These are phyloP conservation scores for Asobara japonica DNA, from an alignment of 1,140 invertebrate species.

Conservation along the genomic window DNA sequence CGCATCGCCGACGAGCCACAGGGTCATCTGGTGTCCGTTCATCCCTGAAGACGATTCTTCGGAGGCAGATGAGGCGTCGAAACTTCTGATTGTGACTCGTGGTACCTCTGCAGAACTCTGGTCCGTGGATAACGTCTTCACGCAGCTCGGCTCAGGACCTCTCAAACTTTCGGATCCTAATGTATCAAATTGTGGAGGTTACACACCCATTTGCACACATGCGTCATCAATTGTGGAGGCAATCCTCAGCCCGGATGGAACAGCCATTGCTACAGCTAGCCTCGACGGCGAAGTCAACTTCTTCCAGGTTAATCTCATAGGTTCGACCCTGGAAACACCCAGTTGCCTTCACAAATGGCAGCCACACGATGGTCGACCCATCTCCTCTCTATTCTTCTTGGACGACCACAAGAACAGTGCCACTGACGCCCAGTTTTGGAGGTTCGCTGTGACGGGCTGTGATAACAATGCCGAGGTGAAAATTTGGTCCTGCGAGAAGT, in stretches of 20 bases:
- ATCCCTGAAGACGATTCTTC: constrained; percentile 75
- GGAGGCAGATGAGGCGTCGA: constrained; percentile 76
- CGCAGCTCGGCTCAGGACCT: constrained; percentile 47
- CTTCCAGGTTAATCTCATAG: constrained; percentile 76
- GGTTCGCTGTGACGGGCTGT: constrained; percentile 90
- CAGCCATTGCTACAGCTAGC: constrained; percentile 88
- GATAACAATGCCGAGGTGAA: constrained; percentile 91
- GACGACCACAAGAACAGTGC: constrained; percentile 88
- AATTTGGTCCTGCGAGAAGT: constrained; percentile 93
- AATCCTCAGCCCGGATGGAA: constrained; percentile 92
- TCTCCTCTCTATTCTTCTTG: constrained; percentile 89
- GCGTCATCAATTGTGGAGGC: constrained; percentile 82
- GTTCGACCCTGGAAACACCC: constrained; percentile 62
- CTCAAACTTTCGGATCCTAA: constrained; percentile 43
- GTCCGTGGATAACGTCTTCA: constrained; percentile 54
- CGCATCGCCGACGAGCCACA: constrained; percentile 59
- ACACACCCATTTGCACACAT: constrained; percentile 76
- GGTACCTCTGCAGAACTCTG: constrained; percentile 74
- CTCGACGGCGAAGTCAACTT: constrained; percentile 90
- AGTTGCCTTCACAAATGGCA: constrained; percentile 90
- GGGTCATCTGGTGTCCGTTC: constrained; percentile 93
- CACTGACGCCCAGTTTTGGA: constrained; percentile 91
- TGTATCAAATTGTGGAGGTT: constrained; percentile 52
- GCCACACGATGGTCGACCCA: constrained; percentile 86
- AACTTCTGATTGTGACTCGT: constrained; percentile 83